Percentiles rank a stretch among this genome's conserved stretches.
phyloP scores from a whole-genome alignment of 1,140 invertebrate species.

The Drosophila funebris region DNA sequence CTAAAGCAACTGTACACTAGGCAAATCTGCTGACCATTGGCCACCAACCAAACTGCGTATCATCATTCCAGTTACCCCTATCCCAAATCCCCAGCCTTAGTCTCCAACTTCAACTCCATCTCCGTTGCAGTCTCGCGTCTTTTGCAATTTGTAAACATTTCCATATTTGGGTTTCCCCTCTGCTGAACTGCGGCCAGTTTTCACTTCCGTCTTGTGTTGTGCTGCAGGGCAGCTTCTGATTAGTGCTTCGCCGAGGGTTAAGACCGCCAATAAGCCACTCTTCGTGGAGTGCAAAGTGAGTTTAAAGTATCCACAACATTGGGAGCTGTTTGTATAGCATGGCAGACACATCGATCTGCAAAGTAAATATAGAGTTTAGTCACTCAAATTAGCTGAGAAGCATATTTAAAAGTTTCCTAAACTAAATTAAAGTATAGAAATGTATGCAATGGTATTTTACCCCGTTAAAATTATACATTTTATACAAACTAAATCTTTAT shows the following conservation, averaged over 20 bases:
- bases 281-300: too few relatives aligned
- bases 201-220: conserved; percentile 30
- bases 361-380: too few relatives aligned
- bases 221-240: conserved; percentile 32
- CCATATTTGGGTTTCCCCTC: conserved; percentile 71
- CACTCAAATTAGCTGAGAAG: too few relatives aligned
- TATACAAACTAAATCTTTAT: too few relatives aligned
- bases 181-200: conserved; percentile 44
- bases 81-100: not conserved
- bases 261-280: not conserved
- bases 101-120: not conserved
- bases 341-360: too few relatives aligned
- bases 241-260: conserved; percentile 1
- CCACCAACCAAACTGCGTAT: conserved; percentile 43
- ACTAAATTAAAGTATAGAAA: too few relatives aligned
- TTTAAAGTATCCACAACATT: too few relatives aligned
- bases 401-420: too few relatives aligned
- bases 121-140: conserved; percentile 34
- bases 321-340: too few relatives aligned
- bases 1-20: conserved; percentile 22
- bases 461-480: too few relatives aligned
- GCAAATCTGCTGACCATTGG: conserved; percentile 70
- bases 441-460: too few relatives aligned
- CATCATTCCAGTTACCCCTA: conserved; percentile 11
- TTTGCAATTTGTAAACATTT: conserved; percentile 81